Conservation (phyloP, 2,888 invertebrate species). For the Gastracanthus pulcherrimus region DNA sequence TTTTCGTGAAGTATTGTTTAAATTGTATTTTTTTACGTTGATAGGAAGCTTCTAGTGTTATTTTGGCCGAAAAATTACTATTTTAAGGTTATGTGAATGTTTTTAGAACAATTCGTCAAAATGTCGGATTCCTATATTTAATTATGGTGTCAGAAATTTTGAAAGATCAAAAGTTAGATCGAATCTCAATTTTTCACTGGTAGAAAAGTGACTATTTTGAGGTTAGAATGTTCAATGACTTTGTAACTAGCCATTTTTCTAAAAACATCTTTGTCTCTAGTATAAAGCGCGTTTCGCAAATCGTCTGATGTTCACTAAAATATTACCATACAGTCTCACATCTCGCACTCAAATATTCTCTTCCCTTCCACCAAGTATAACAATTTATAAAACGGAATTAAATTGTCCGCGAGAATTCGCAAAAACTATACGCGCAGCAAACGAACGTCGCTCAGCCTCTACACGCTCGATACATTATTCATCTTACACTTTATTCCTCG, state of each 20-base stretch:
- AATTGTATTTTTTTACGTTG: too few relatives aligned
- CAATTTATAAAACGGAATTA: constrained; percentile 77
- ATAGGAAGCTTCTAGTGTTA: too few relatives aligned
- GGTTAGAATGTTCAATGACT: too few relatives aligned
- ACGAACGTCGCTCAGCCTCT: neutral
- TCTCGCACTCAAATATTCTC: neutral
- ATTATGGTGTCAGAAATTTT: neutral
- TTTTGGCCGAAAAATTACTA: too few relatives aligned
- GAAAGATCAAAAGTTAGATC: neutral
- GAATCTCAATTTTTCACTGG: too few relatives aligned
- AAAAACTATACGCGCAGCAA: neutral
- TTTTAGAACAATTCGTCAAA: neutral
- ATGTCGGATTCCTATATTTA: neutral
- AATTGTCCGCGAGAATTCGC: constrained; percentile 69
- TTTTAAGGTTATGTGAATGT: neutral
- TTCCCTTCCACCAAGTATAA: neutral
- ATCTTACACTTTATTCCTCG: constrained; percentile 55
- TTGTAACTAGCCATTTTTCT: too few relatives aligned
- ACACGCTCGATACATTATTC: constrained; percentile 58
- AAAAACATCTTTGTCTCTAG: too few relatives aligned
- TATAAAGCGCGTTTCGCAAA: too few relatives aligned
- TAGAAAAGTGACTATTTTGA: too few relatives aligned
- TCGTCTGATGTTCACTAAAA: too few relatives aligned
- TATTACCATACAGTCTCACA: too few relatives aligned
- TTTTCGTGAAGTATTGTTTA: too few relatives aligned